Base-by-base conservation (phyloP, 2,113 vertebrate genomes). In the Cochlearius cochlearius region DNA sequence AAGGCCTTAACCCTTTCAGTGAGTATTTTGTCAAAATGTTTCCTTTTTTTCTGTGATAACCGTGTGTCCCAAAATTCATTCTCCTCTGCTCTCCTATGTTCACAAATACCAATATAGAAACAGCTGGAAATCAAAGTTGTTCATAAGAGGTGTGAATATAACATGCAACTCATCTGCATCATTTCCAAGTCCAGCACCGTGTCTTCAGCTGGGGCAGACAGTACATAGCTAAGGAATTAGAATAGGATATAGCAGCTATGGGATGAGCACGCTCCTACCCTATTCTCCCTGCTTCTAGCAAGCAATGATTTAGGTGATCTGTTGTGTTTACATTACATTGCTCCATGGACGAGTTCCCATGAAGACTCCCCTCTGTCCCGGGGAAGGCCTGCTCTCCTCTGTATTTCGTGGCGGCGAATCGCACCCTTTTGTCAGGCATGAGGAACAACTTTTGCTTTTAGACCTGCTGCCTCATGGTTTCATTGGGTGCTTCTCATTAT, bases 1-100 rank as follows among this genome's bases (percentile, higher is more conserved):
- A 99, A 98, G 99, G 98, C 97, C 98, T 98, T 97, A 98, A 99
- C 96, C 98, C 98, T 93, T 99, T 99, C 98, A 99, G 99, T 99
- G 99, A 99, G 99, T 97, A 97, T 97, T 96, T 98, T 97, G 95
- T 95, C 25, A 85, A 92, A 91, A 59, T 94, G 43, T 94, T 97
- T 64, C 62, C 9, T 60, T 86, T 92, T 58, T 59, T 27, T n/a
- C 34, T 39, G 1, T 82, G 50, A 32, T 87, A 92, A 63, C 26
- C 23, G 26, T 12, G 2, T 62, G 7, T 72, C 62, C 58, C 23
- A 52, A 34, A 82, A 39, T 49, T 94, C 7, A 15, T 87, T 73
- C 47, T 88, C 23, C 27, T 12, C 15, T 62, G 27, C 21, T 91
- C 20, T 94, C 36, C 17, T 30, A 0, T 50, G 19, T 53, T 92